Conservation (phyloP, 2,797 vertebrate genomes). For the Eremophila alpestris region DNA sequence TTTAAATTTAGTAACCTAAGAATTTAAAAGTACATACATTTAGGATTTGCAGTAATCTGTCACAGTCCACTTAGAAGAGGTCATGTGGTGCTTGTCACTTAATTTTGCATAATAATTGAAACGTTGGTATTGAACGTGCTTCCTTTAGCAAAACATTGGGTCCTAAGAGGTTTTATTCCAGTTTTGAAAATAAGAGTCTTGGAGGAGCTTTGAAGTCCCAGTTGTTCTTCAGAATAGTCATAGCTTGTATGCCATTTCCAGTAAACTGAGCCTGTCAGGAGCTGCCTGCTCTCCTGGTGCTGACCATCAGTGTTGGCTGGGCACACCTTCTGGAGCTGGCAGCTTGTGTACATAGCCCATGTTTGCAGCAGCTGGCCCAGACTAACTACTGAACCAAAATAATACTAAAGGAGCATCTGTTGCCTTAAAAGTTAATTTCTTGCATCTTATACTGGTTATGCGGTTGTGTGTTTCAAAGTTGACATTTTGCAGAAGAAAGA, state of each 20-base stretch:
- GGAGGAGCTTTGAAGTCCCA: background rate
- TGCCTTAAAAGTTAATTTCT: background rate
- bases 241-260: background rate
- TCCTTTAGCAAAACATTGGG: background rate
- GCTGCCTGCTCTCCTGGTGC: background rate
- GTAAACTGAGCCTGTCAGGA: background rate
- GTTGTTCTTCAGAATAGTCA: background rate
- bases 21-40: background rate
- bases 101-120: background rate
- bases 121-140: background rate
- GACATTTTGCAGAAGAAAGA: background rate
- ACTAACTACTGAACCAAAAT: background rate
- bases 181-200: background rate
- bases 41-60: background rate
- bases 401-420: background rate
- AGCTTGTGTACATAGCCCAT: accelerated
- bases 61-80: background rate
- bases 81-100: background rate
- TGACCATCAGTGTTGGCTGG: background rate
- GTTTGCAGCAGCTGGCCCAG: background rate
- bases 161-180: background rate
- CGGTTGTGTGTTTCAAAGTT: background rate
- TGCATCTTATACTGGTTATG: background rate
- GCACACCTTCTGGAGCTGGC: background rate
- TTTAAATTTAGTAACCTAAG: background rate